These are phyloP conservation scores for Cyrtonyx montezumae DNA, from an alignment of 2,113 vertebrate genomes.

Conservation along the genomic window DNA sequence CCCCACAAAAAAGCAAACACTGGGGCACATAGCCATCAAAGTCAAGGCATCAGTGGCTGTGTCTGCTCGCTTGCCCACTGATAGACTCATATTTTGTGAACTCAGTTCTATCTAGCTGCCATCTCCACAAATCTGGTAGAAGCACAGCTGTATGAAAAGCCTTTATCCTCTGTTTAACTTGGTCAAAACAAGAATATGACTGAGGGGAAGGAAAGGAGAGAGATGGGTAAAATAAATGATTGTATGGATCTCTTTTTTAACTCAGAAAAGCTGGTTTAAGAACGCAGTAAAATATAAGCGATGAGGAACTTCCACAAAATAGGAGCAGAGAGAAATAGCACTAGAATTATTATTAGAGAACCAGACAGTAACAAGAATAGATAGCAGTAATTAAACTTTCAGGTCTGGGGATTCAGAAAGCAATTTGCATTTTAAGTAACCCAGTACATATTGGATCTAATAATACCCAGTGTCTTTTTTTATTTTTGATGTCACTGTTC, in stretches of 20 bases:
- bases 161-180: not conserved
- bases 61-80: not conserved
- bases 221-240: not conserved
- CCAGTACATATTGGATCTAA: not conserved
- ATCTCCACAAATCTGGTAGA: not conserved
- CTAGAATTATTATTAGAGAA: not conserved
- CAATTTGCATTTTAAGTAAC: conserved; percentile 25
- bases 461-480: not conserved
- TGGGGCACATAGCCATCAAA: not conserved
- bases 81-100: not conserved
- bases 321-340: not conserved
- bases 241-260: not conserved
- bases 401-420: not conserved
- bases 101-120: not conserved
- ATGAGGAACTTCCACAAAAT: not conserved
- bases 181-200: not conserved
- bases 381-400: not conserved
- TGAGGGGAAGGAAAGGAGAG: not conserved
- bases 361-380: not conserved
- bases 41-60: not conserved
- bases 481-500: not conserved
- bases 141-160: not conserved
- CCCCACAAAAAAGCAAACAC: not conserved
- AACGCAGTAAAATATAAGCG: not conserved
- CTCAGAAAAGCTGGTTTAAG: not conserved